A percentile compares a stretch with the other conserved stretches of the same genome.
These are phyloP conservation scores for Struthio camelus DNA, from an alignment of 2,113 vertebrate genomes.

Conservation along the genomic window DNA sequence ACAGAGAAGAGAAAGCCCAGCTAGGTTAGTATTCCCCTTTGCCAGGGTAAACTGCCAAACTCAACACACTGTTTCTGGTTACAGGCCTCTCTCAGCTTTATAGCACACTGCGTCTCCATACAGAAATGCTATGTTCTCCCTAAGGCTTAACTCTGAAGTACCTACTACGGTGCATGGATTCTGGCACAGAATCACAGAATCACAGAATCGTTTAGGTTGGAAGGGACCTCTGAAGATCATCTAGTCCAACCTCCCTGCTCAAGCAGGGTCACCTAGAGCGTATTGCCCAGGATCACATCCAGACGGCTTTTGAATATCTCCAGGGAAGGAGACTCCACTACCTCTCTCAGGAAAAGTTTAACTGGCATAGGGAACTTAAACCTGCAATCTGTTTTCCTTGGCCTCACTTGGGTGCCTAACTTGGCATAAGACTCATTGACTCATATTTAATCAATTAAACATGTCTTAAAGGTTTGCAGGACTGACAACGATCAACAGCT, in stretches of 20 bases:
- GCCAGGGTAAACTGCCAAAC: neutral
- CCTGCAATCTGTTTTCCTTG: neutral
- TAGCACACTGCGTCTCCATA: neutral
- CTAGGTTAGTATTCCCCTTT: neutral
- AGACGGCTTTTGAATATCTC: no score
- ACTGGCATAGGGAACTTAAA: neutral
- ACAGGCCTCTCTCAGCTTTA: neutral
- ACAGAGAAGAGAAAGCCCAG: neutral
- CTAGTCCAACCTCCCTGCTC: no score
- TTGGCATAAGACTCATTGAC: neutral
- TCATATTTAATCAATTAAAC: neutral
- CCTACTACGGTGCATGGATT: neutral
- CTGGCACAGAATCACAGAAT: no score
- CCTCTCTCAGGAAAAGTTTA: neutral
- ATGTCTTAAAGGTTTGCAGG: neutral
- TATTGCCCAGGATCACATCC: no score
- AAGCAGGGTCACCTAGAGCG: no score
- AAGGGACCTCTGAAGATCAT: no score
- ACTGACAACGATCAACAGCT: neutral
- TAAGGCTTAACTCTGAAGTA: neutral
- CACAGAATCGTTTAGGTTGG: no score
- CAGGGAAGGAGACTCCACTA: no score
- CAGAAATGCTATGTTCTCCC: neutral
- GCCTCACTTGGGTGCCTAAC: neutral
- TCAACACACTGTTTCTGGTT: neutral